Evolutionary conservation across 2,797 vertebrate species (phyloP).

Genomic region (Alosa sapidissima): DNA sequence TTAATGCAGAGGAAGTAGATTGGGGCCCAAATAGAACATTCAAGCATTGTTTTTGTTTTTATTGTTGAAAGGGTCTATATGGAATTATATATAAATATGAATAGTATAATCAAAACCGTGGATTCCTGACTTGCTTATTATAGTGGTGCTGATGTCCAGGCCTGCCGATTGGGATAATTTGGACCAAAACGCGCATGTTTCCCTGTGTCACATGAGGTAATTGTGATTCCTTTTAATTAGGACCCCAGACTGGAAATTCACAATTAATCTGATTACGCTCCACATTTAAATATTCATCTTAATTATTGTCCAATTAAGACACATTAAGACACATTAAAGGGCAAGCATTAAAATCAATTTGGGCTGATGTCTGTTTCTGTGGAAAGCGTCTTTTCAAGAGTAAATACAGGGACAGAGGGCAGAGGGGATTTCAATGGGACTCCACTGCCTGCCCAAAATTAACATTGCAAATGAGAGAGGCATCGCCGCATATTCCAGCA

Average conservation of each 20-base stretch:
- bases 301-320: constrained; percentile 58
- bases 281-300: constrained; percentile 59
- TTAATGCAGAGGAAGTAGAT: too few relatives aligned
- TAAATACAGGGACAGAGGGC: constrained; percentile 40
- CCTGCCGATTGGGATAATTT: not conserved
- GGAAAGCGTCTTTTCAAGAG: constrained; percentile 44
- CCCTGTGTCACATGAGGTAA: constrained; percentile 48
- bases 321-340: constrained; percentile 56
- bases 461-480: not conserved
- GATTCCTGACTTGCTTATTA: not conserved
- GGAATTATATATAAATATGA: too few relatives aligned
- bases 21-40: too few relatives aligned
- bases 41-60: too few relatives aligned
- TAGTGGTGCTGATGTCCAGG: too few relatives aligned
- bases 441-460: not conserved
- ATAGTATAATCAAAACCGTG: not conserved
- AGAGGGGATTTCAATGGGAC: constrained; percentile 27
- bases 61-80: too few relatives aligned
- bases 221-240: constrained; percentile 52
- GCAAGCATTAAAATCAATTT: constrained; percentile 58
- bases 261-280: constrained; percentile 58
- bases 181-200: constrained; percentile 40
- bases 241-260: constrained; percentile 47
- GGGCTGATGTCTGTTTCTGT: constrained; percentile 51
- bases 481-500: not conserved